Conservation (phyloP, 2,888 invertebrate species). For the Pandemis heparana region DNA sequence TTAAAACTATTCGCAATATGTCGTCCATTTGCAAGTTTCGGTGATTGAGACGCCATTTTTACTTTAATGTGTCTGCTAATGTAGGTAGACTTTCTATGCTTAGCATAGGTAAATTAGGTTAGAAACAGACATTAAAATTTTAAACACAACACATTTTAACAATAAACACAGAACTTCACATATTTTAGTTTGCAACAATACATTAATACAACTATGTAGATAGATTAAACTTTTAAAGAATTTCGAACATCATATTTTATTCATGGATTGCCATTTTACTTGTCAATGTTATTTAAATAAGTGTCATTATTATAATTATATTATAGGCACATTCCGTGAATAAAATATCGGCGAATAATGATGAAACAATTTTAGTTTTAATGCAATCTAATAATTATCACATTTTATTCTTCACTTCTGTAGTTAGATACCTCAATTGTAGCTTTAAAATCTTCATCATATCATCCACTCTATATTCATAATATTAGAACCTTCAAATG, state of each 20-base stretch:
- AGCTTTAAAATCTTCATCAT: slow-evolving; percentile 70
- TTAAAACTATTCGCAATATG: not conserved
- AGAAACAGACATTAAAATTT: slow-evolving; percentile 3
- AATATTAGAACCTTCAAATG: slow-evolving; percentile 35
- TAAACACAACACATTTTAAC: slow-evolving; percentile 22
- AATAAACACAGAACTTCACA: not conserved
- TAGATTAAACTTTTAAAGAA: slow-evolving; percentile 26
- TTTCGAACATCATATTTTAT: slow-evolving; percentile 32
- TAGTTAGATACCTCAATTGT: slow-evolving; percentile 76
- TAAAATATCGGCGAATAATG: slow-evolving; percentile 10
- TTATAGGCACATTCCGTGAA: slow-evolving; percentile 2
- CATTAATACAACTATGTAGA: slow-evolving; percentile 19
- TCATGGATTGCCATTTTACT: slow-evolving; percentile 27
- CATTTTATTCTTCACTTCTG: slow-evolving; percentile 44
- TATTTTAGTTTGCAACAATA: slow-evolving; percentile 20
- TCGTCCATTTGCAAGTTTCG: too few species aligned
- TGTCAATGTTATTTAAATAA: too few species aligned
- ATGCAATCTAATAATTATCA: slow-evolving; percentile 33
- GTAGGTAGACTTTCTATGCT: not conserved
- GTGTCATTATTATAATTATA: not conserved
- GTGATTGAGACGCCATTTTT: not conserved
- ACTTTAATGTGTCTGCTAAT: not conserved
- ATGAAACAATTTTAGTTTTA: slow-evolving; percentile 29
- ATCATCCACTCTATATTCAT: slow-evolving; percentile 59
- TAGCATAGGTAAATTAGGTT: not conserved